Evolutionary conservation across 1,140 invertebrate species (phyloP).

Genomic region (Conus betulinus): DNA sequence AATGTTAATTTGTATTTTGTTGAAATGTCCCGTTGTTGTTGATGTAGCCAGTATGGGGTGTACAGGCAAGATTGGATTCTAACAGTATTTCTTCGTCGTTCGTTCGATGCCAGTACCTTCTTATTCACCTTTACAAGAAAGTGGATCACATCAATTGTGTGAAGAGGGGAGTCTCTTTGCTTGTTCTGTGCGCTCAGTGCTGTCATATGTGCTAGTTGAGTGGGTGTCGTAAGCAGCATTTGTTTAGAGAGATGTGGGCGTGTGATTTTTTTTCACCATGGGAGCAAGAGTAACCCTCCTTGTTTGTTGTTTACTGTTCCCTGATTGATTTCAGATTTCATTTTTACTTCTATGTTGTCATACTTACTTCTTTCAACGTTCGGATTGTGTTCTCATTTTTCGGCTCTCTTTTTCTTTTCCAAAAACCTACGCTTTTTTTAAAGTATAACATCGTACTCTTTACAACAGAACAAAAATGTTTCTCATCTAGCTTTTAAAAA

Average conservation of each 20-base stretch:
- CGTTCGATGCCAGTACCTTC: neutral
- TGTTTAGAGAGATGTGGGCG: neutral
- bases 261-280: neutral
- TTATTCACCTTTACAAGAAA: neutral
- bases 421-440: too few species aligned
- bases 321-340: neutral
- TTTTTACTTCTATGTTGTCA: neutral
- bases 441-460: too few species aligned
- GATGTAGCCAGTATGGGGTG: neutral
- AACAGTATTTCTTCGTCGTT: neutral
- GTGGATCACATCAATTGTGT: neutral
- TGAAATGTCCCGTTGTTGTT: neutral
- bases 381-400: too few species aligned
- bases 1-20: neutral
- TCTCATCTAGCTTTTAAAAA: too few species aligned
- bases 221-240: too few species aligned
- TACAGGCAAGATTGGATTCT: neutral
- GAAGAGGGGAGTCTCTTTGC: neutral
- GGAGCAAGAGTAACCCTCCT: too few species aligned
- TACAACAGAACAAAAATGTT: too few species aligned
- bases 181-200: too few species aligned
- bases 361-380: neutral
- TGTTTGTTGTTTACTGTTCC: too few species aligned
- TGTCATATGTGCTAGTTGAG: too few species aligned
- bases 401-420: too few species aligned